Conservation (phyloP, 2,888 invertebrate genomes). For the Catocala fraxini region DNA sequence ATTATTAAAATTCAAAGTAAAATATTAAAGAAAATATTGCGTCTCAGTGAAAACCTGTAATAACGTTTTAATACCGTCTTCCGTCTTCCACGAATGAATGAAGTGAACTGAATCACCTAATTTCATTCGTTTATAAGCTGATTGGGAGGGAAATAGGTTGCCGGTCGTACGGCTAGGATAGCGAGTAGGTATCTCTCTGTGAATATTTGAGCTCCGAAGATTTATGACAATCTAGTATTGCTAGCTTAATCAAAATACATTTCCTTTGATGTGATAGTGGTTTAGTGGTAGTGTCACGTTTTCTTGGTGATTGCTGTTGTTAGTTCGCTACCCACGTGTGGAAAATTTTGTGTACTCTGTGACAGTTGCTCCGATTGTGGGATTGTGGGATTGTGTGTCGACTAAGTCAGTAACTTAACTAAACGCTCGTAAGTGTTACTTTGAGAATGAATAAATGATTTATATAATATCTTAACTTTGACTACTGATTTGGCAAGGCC, state of each 20-base stretch:
- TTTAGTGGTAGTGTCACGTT: too few species aligned
- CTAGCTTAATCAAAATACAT: not conserved
- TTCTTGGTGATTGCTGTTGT: too few species aligned
- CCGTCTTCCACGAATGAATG: constrained; percentile 13
- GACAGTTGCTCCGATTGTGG: too few species aligned
- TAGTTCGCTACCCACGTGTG: too few species aligned
- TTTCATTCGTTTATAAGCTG: constrained; percentile 45
- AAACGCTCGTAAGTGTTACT: too few species aligned
- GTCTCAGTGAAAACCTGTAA: not conserved
- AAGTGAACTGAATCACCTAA: constrained; percentile 32
- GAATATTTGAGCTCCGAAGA: constrained; percentile 16
- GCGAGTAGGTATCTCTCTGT: constrained; percentile 6
- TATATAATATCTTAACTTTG: too few species aligned
- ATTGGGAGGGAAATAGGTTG: constrained; percentile 46
- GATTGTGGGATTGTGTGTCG: too few species aligned
- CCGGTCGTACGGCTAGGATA: constrained; percentile 23
- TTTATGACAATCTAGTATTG: constrained; percentile 35
- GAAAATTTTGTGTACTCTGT: too few species aligned
- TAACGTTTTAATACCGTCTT: constrained; percentile 8
- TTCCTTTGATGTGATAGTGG: not conserved
- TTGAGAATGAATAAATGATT: too few species aligned
- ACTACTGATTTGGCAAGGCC: too few species aligned
- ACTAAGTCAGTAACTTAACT: too few species aligned
- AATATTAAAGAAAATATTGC: not conserved
- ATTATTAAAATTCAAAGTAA: too few species aligned